Base-by-base conservation (phyloP, 2,888 invertebrate species). In the Vanessa cardui region DNA sequence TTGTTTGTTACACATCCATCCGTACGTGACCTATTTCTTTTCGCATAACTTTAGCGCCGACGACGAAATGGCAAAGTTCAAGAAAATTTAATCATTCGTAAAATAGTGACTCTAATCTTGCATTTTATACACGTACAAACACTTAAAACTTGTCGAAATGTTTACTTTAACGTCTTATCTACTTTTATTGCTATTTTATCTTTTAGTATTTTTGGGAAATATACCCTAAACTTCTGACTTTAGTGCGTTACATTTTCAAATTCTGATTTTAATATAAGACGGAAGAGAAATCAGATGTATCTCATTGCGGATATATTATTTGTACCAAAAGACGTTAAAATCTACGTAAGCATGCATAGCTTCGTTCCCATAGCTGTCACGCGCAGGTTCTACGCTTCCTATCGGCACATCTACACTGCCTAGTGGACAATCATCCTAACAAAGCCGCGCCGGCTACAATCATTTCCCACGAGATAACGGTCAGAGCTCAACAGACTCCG, bases 401-500 rank as follows among this genome's bases (percentile, higher is more conserved):
- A 92, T 92, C 92, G 87, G 81, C 80, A 78, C 88, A 92, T 92
- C 92, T 92, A 89, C 88, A 85, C 86, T 85, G 85, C 86, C 84
- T 83, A 81, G 90, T 90, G 92, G 91, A 92, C 92, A 92, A 89
- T 91, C 90, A 88, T 87, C 90, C 88, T 90, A 92, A 92, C 92
- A 92, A 92, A 92, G 91, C 87, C 83, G 86, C 83, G 83, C 87
- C 86, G 82, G 87, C 83, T 86, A 88, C 89, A 88, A 89, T 89
- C 88, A 88, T 89, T 91, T 92, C 92, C 92, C 92, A 92, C 92
- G 92, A 87, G 88, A 86, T 92, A 92, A 91, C 92, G 91, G 92
- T 89, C 84, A 83, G 80, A 77, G 83, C 84, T 84, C 85, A 85
- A 85, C 84, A 81, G 85, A 88, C 86, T 85, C 87, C 85, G 88